phyloP scores from a whole-genome alignment of 37 sponge, comb jelly and placozoan genomes.

The Ephydatia muelleri region DNA sequence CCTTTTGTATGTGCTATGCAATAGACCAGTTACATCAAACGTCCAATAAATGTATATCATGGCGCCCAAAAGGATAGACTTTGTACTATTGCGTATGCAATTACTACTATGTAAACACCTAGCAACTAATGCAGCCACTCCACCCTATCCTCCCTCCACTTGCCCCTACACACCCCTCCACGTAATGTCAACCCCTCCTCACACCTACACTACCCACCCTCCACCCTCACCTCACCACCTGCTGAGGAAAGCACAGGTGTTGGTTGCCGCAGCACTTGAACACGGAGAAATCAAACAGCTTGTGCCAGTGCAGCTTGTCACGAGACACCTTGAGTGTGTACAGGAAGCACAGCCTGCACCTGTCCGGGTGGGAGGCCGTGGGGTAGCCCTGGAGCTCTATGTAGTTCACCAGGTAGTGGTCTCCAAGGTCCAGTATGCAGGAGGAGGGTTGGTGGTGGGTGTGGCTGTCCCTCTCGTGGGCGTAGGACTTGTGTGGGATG shows the following conservation, averaged over 20 bases:
- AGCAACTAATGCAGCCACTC: no score
- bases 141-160: no score
- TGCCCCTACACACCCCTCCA: no score
- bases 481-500: not conserved
- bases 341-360: not conserved
- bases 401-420: not conserved
- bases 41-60: no score
- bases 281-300: constrained; percentile 22
- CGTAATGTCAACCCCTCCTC: no score
- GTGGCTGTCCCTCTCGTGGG: not conserved
- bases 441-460: not conserved
- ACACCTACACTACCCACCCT: no score
- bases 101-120: no score
- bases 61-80: no score
- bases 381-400: constrained; percentile 5
- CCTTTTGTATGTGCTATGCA: no score
- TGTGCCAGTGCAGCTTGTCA: constrained; percentile 8
- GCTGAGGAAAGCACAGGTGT: constrained; percentile 18
- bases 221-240: constrained; percentile 21
- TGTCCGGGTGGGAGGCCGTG: not conserved
- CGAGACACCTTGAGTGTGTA: constrained; percentile 15
- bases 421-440: not conserved
- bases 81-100: no score
- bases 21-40: no score
- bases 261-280: constrained; percentile 12